Evolutionary conservation across 2,113 vertebrate genomes (phyloP), one percentile per base, ranked within the genome.

Genomic region (Helogale parvula): DNA sequence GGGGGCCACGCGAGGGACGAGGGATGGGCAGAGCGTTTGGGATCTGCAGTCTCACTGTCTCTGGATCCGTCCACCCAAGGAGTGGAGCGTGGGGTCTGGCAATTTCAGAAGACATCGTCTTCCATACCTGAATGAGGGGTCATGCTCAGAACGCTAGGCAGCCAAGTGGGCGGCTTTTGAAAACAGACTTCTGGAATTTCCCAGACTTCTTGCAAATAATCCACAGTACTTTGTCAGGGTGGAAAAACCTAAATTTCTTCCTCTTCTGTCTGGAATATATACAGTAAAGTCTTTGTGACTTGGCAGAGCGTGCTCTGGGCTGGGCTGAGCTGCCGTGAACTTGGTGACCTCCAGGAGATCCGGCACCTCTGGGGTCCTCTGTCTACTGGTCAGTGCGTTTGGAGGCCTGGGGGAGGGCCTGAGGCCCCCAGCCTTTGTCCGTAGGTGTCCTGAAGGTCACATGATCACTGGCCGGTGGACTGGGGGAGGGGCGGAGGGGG

Each of bases 161-260:
- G 97, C 93, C 96, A 95, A 87, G 69, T 52, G 95, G 89, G 95
- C 0, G 41, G 80, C 97, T 96, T 96, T 71, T 54, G 72, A 95
- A 98, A 96, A 68, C 82, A 95, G 90, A 88, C 95, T 85, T 88
- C 95, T 96, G 96, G 95, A 97, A 87, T 95, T 97, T 88, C 95
- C 95, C 97, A 93, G 97, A 88, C 96, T 88, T 87, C 97, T 96
- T 86, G 83, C 83, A 96, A 95, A 97, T 95, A 93, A 96, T 66
- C 96, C 95, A 76, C 80, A 76, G 92, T 5, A 87, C 96, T 96
- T 89, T 93, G 96, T 96, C 65, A 57, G 94, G 88, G 96, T 93
- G 95, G 98, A 96, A 94, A 97, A 96, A 80, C 91, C 93, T 95
- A 95, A 86, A 89, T 93, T 66, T 95, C 98, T 81, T 96, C 92